These are phyloP conservation scores for Cotesia vestalis DNA, from an alignment of 1,140 invertebrate species.

Conservation along the genomic window DNA sequence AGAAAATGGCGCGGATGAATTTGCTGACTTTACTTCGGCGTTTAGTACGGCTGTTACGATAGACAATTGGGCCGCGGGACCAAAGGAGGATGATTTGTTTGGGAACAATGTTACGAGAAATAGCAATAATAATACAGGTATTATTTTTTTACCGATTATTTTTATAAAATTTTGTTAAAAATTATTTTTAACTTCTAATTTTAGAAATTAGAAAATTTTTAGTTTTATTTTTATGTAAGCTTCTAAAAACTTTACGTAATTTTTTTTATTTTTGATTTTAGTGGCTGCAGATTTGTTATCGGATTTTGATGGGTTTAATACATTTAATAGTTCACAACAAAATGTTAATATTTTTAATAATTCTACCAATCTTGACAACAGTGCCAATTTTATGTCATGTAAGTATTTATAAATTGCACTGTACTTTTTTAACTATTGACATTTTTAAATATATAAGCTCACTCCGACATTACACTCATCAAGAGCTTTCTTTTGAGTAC, in stretches of 20 bases:
- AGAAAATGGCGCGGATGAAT: slow-evolving; percentile 68
- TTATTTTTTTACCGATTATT: slow-evolving; percentile 30
- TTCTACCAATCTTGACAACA: slow-evolving; percentile 31
- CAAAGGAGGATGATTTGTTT: no score
- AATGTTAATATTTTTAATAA: slow-evolving; percentile 57
- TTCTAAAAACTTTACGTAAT: not conserved
- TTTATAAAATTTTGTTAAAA: not conserved
- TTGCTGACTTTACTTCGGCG: slow-evolving; percentile 80
- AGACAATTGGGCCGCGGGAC: slow-evolving; percentile 1
- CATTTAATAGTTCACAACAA: slow-evolving; percentile 51
- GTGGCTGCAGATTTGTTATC: slow-evolving; percentile 69
- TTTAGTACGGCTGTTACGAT: slow-evolving; percentile 64
- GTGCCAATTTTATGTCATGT: slow-evolving; percentile 46
- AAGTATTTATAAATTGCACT: no score
- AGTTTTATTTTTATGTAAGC: no score
- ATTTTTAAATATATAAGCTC: no score
- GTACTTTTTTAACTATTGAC: no score
- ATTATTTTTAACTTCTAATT: no score
- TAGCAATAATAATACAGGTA: slow-evolving; percentile 58
- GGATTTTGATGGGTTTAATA: slow-evolving; percentile 65
- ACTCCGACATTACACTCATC: no score
- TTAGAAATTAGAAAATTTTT: no score
- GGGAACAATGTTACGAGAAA: slow-evolving; percentile 46
- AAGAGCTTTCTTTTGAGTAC: no score
- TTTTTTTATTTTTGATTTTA: slow-evolving; percentile 34